Conservation (phyloP, 2,113 vertebrate genomes). For the Brachyistius frenatus region DNA sequence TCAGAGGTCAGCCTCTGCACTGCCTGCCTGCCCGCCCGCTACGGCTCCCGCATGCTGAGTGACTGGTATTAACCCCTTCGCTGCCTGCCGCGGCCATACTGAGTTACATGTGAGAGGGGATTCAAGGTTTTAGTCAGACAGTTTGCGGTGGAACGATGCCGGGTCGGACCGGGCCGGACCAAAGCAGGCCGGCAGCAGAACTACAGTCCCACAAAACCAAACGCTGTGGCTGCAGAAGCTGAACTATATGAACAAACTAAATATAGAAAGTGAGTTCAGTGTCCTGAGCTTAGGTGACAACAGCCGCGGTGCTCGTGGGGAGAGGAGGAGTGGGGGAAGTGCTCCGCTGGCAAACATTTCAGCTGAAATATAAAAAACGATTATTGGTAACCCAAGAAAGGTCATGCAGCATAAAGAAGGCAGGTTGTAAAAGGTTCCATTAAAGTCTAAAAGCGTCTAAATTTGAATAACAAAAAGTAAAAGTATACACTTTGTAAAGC, state of each 20-base stretch:
- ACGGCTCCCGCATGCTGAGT: constrained; percentile 77
- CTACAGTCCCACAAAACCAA: constrained; percentile 21
- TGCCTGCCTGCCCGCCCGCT: constrained; percentile 71
- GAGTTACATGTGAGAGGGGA: neutral
- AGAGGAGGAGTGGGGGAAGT: constrained; percentile 14
- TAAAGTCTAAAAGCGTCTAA: too few relatives aligned
- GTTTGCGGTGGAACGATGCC: neutral
- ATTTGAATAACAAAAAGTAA: too few relatives aligned
- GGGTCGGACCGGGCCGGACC: neutral
- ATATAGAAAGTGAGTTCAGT: constrained; percentile 81
- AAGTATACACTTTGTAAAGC: too few relatives aligned
- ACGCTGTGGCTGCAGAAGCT: constrained; percentile 21
- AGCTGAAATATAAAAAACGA: constrained; percentile 30
- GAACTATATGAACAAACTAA: constrained; percentile 67
- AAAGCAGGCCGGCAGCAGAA: neutral
- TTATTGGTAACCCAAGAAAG: constrained; percentile 1
- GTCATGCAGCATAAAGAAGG: neutral
- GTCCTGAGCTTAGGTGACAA: constrained; percentile 81
- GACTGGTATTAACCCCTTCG: constrained; percentile 79
- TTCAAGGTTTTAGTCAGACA: constrained; percentile 9
- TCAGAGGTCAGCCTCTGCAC: constrained; percentile 84
- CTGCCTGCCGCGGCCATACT: constrained; percentile 31
- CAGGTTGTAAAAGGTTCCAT: too few relatives aligned
- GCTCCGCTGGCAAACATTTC: constrained; percentile 43
- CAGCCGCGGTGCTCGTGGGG: constrained; percentile 64